Conservation (phyloP, 92 coral and sea anemone genomes). For the Nematostella vectensis region DNA sequence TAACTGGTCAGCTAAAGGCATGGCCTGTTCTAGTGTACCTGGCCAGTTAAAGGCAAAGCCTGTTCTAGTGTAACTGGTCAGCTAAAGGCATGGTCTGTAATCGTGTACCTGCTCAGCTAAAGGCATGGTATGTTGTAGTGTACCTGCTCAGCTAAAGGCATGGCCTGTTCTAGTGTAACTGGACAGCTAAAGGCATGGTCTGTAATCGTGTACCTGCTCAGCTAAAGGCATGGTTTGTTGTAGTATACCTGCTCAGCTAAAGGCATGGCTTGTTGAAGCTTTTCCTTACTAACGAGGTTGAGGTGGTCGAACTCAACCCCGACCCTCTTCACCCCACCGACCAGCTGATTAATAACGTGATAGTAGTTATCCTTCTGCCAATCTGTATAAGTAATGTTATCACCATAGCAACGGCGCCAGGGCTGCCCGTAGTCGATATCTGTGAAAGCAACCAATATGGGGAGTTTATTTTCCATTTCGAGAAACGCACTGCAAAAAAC, state of each 20-base stretch:
- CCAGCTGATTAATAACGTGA: slow-evolving; percentile 58
- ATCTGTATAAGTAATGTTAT: slow-evolving; percentile 82
- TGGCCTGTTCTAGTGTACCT: too few species aligned
- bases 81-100: too few species aligned
- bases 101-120: too few species aligned
- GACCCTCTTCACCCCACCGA: slow-evolving; percentile 50
- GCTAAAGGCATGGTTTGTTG: too few species aligned
- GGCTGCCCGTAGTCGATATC: slow-evolving; percentile 93
- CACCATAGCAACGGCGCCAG: slow-evolving; percentile 78
- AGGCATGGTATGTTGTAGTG: too few species aligned
- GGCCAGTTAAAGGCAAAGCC: too few species aligned
- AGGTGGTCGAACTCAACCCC: slow-evolving; percentile 80
- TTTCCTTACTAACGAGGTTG: slow-evolving; percentile 42
- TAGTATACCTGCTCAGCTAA: slow-evolving; percentile 21
- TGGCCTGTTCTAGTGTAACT: too few species aligned
- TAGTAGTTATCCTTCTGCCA: slow-evolving; percentile 86
- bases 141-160: too few species aligned
- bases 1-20: too few species aligned
- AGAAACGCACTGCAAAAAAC: neutral
- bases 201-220: too few species aligned
- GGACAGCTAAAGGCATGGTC: too few species aligned
- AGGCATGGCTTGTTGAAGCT: slow-evolving; percentile 70
- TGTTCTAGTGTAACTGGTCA: too few species aligned
- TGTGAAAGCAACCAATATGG: slow-evolving; percentile 1
- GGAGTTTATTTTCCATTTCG: neutral